Evolutionary conservation across 2,113 vertebrate species (phyloP).

Genomic region (Phycodurus eques): DNA sequence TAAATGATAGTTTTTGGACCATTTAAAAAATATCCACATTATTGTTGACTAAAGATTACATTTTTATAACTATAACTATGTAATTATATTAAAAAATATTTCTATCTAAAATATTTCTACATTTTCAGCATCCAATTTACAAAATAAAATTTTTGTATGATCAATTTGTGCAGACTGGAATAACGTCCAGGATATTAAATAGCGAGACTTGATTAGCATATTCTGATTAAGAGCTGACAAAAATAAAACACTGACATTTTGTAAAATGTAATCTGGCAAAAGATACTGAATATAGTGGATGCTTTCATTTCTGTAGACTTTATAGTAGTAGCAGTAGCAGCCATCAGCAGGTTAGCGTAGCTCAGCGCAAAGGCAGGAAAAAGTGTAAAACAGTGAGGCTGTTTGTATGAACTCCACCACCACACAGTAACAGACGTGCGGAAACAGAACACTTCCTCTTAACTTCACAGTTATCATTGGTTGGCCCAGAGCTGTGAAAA

Average conservation of each 20-base stretch:
- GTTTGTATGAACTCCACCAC: background rate
- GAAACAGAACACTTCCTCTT: conserved; percentile 13
- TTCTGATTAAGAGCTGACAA: no score
- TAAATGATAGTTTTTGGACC: no score
- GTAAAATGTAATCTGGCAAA: background rate
- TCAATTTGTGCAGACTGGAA: background rate
- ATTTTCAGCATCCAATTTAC: background rate
- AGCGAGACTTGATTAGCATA: no score
- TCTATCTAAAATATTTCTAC: no score
- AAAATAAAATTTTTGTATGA: background rate
- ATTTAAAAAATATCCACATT: no score
- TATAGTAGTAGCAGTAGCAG: background rate
- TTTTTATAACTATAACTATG: no score
- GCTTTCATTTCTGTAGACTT: background rate
- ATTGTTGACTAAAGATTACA: no score
- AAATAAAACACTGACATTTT: background rate
- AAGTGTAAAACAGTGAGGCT: background rate
- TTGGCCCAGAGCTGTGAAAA: background rate
- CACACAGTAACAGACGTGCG: background rate
- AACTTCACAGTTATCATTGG: background rate
- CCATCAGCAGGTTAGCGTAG: background rate
- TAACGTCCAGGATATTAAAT: no score
- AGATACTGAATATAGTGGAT: background rate
- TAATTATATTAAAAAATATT: no score
- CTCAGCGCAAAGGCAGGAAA: background rate